Evolutionary conservation across 2,113 vertebrate genomes (phyloP).

Genomic region (Alosa alosa): DNA sequence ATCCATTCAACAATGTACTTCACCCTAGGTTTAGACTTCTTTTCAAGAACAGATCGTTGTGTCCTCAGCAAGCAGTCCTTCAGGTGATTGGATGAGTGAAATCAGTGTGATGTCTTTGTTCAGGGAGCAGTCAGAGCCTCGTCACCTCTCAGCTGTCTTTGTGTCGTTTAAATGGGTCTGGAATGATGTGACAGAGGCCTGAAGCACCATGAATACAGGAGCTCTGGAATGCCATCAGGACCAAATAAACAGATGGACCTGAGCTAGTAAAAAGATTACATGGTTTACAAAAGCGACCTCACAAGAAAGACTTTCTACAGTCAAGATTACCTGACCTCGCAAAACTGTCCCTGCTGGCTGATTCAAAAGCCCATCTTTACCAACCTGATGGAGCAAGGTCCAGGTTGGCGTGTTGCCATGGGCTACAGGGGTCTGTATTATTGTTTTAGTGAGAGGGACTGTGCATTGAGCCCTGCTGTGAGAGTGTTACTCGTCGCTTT

Average conservation of each 20-base stretch:
- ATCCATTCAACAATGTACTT: not conserved
- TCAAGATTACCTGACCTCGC: not conserved
- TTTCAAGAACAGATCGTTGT: not conserved
- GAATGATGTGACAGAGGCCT: not conserved
- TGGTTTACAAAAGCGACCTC: not conserved
- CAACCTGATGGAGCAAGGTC: not conserved
- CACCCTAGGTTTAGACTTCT: not conserved
- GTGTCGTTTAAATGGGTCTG: not conserved
- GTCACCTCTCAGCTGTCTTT: not conserved
- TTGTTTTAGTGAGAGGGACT: not conserved
- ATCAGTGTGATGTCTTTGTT: not conserved
- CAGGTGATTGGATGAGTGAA: not conserved
- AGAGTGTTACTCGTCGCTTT: not conserved
- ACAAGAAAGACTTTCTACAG: not conserved
- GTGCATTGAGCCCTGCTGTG: not conserved
- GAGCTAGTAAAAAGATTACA: not conserved
- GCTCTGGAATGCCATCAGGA: not conserved
- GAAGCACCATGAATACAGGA: not conserved
- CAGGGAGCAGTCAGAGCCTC: not conserved
- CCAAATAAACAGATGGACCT: constrained; percentile 3
- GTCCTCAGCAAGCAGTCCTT: not conserved
- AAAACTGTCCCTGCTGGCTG: not conserved
- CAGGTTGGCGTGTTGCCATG: not conserved
- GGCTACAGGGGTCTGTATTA: not conserved
- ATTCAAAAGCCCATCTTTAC: not conserved